phyloP scores from a whole-genome alignment of 1,140 invertebrate species.

The Dolichoris vasculosae region DNA sequence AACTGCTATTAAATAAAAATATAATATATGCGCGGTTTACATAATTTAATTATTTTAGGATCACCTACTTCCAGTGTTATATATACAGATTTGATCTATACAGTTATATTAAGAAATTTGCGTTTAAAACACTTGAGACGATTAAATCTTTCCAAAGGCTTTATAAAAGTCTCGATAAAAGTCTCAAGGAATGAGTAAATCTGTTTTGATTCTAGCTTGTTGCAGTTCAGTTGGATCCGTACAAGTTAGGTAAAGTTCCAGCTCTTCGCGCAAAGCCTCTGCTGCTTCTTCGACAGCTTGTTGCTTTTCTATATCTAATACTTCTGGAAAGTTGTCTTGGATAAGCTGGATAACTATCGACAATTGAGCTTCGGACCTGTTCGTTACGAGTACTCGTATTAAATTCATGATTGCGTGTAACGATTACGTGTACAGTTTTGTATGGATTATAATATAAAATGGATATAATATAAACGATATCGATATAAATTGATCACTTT shows the following conservation, averaged over 20 bases:
- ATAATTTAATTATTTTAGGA: no score
- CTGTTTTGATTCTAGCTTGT: slow-evolving; percentile 63
- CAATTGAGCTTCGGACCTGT: slow-evolving; percentile 59
- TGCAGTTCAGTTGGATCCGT: slow-evolving; percentile 57
- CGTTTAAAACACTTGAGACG: background rate
- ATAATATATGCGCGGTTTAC: no score
- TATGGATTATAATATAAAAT: no score
- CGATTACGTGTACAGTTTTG: no score
- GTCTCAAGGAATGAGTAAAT: slow-evolving; percentile 61
- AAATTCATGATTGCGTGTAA: background rate
- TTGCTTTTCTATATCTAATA: slow-evolving; percentile 54
- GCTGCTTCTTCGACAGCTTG: slow-evolving; percentile 56
- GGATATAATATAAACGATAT: no score
- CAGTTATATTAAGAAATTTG: background rate
- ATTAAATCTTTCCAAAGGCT: background rate
- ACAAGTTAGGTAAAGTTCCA: slow-evolving; percentile 61
- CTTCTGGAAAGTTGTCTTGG: slow-evolving; percentile 57
- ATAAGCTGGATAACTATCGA: slow-evolving; percentile 62
- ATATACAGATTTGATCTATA: background rate
- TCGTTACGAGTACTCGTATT: background rate
- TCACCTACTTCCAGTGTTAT: no score
- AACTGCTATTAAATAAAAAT: no score
- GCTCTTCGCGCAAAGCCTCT: slow-evolving; percentile 60
- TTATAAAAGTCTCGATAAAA: background rate
- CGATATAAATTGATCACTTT: no score